Conservation (phyloP, 2,888 invertebrate genomes). For the Erynnis tages region DNA sequence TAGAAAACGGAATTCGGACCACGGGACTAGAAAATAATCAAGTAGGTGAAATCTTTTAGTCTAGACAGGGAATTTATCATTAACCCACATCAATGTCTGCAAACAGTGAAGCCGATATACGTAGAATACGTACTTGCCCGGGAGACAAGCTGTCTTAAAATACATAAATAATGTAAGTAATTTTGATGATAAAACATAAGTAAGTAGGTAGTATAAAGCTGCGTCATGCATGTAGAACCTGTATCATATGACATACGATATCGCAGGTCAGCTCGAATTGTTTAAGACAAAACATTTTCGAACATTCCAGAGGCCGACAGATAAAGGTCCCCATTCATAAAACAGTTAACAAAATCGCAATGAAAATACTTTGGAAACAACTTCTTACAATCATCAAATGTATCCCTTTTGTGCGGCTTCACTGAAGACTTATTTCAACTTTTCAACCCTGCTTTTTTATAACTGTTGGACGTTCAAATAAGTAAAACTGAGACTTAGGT, state of each 20-base stretch:
- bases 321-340: background rate
- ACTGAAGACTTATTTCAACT: background rate
- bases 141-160: no score
- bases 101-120: no score
- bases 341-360: background rate
- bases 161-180: no score
- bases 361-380: background rate
- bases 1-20: no score
- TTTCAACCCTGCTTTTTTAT: background rate
- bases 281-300: constrained; percentile 12
- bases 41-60: no score
- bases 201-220: no score
- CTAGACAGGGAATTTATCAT: no score
- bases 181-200: no score
- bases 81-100: no score
- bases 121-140: no score
- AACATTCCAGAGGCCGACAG: constrained; percentile 2
- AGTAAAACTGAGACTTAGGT: constrained; percentile 6
- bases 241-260: constrained; percentile 3
- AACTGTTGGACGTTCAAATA: background rate
- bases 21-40: no score
- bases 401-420: no score
- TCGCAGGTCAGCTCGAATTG: constrained; percentile 8
- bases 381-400: background rate
- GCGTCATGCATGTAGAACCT: background rate